Percentiles rank a stretch among this genome's conserved stretches.
Evolutionary conservation across 2,797 vertebrate genomes (phyloP).

Genomic region (Ctenosaura bakeri): DNA sequence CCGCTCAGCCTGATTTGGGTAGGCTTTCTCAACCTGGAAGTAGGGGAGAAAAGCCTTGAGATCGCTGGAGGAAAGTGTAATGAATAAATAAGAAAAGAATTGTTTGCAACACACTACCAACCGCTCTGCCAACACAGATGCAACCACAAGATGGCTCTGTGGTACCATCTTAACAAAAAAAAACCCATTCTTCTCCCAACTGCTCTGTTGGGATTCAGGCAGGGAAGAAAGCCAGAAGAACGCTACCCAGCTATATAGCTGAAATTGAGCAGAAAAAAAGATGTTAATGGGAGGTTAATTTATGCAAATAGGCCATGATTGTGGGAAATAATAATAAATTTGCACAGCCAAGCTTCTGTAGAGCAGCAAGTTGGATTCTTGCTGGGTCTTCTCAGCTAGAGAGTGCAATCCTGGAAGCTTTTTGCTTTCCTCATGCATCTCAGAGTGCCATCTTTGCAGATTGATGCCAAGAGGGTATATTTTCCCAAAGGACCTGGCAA

Average conservation of each 20-base stretch:
- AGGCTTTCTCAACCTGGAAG: not conserved
- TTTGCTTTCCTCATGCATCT: not conserved
- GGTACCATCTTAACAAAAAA: not conserved
- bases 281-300: constrained; percentile 36
- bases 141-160: not conserved
- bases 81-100: no score
- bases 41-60: not conserved
- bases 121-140: not conserved
- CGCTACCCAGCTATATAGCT: not conserved
- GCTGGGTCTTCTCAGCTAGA: not conserved
- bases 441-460: not conserved
- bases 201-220: not conserved
- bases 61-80: not conserved
- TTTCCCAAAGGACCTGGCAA: not conserved
- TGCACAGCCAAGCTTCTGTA: not conserved
- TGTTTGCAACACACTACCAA: not conserved
- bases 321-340: constrained; percentile 15
- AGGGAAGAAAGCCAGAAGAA: not conserved
- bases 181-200: no score
- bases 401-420: no score
- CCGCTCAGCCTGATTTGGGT: no score
- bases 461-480: not conserved
- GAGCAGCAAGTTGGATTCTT: not conserved
- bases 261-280: constrained; percentile 25
- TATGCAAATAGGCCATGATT: constrained; percentile 48